Evolutionary conservation across 2,888 invertebrate species (phyloP), one percentile per base, ranked within the genome.

Genomic region (Seira musarum): DNA sequence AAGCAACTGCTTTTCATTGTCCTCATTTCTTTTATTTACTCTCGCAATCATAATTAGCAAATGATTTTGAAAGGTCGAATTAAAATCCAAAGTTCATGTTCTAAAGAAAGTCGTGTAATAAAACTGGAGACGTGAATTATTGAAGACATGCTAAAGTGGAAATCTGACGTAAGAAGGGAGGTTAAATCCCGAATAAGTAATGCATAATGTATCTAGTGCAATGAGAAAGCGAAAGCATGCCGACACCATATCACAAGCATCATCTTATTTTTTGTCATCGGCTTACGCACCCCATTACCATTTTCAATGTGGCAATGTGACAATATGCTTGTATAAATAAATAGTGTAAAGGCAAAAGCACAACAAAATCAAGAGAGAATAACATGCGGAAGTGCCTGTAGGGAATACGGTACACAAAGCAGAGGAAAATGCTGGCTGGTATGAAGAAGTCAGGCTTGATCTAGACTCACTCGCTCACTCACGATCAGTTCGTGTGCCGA

Each of bases 161-260:
- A 57, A 53, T 60, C n/a, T n/a, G n/a, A n/a, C n/a, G 35, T 17
- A 68, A 46, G n/a, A 30, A 70, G 30, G 1, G 70, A 57, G 30
- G 57, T 60, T 40, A 35, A 25, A 21, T 17, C 66, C 66, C 74
- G 60, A 66, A 30, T 65, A n/a, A n/a, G n/a, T n/a, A 35, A 40
- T 40, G 40, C 40, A 40, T 40, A 13, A 40, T 40, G 40, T 40
- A 40, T 8, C 40, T 40, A 40, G 6, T 40, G 6, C 13, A n/a
- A n/a, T n/a, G n/a, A n/a, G n/a, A n/a, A n/a, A n/a, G 40, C 13
- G 40, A 40, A 40, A 40, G 40, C 40, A 40, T 40, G 40, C 40
- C 40, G 40, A 13, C 40, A n/a, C n/a, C n/a, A 40, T 40, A 40
- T 40, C 40, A 40, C n/a, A n/a, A n/a, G 40, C 40, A 40, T 13